Evolutionary conservation across 2,888 invertebrate species (phyloP).

Genomic region (Thymelicus lineola): DNA sequence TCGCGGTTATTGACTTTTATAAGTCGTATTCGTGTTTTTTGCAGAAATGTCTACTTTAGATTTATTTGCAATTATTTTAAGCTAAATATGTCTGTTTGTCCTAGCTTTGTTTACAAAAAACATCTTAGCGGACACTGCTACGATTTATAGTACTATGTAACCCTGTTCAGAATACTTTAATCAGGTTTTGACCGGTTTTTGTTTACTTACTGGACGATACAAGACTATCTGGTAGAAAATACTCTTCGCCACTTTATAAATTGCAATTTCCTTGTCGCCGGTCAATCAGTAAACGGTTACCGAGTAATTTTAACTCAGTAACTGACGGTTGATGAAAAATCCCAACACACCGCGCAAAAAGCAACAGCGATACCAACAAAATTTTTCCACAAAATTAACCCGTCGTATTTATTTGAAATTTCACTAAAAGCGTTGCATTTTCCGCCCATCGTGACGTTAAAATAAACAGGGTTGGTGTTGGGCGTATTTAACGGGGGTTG

Average conservation of each 20-base stretch:
- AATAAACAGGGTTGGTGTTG: neutral
- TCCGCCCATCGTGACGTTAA: neutral
- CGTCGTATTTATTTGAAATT: slow-evolving; percentile 15
- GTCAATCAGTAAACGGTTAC: slow-evolving; percentile 1
- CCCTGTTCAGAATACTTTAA: neutral
- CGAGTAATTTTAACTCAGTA: slow-evolving; percentile 19
- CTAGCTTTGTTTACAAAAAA: too few species aligned
- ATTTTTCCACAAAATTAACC: slow-evolving; percentile 23
- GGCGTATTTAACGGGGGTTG: slow-evolving; percentile 5
- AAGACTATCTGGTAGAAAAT: neutral
- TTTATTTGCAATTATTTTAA: too few species aligned
- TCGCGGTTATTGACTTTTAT: slow-evolving; percentile 36
- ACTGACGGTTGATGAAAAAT: slow-evolving; percentile 21
- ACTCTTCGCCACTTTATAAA: slow-evolving; percentile 8
- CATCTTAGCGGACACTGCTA: too few species aligned
- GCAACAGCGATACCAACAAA: slow-evolving; percentile 6
- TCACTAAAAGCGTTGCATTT: slow-evolving; percentile 10
- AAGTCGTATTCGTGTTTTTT: neutral
- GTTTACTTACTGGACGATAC: too few species aligned
- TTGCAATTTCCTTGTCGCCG: slow-evolving; percentile 12
- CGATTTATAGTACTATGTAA: neutral
- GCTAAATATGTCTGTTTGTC: too few species aligned
- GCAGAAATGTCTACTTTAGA: neutral
- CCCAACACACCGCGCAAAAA: slow-evolving; percentile 4
- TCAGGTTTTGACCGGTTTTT: neutral